Conservation (phyloP, 2,797 vertebrate species). For the Bovichtus diacanthus region DNA sequence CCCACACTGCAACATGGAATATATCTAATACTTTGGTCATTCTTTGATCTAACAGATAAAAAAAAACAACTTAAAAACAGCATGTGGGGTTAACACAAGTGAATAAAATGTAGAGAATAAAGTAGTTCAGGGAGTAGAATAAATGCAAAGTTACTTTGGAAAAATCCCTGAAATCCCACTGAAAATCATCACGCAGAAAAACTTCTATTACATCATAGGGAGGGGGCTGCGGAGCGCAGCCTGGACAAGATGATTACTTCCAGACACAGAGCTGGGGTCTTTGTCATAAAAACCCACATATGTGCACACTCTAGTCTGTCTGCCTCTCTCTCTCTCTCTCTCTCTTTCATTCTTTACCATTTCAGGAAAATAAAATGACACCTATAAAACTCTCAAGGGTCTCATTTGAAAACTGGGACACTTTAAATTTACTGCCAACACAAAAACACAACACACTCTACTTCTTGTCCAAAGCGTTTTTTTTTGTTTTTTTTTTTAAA, state of each 20-base stretch:
- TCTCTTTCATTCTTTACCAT: conserved; percentile 20
- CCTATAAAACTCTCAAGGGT: conserved; percentile 36
- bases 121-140: conserved; percentile 23
- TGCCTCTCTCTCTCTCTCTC: not conserved
- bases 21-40: not conserved
- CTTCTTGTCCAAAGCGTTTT: conserved; percentile 33
- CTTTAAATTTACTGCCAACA: conserved; percentile 32
- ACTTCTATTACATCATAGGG: conserved; percentile 85
- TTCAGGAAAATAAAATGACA: conserved; percentile 52
- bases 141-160: conserved; percentile 53
- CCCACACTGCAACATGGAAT: not conserved
- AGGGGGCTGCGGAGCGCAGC: conserved; percentile 75
- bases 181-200: conserved; percentile 63
- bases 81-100: not conserved
- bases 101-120: not conserved
- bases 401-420: conserved; percentile 33
- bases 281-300: conserved; percentile 68
- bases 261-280: conserved; percentile 81
- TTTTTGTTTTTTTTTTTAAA: not conserved
- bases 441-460: conserved; percentile 35
- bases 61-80: too few species aligned
- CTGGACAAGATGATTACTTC: conserved; percentile 85
- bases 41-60: not conserved
- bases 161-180: conserved; percentile 57
- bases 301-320: conserved; percentile 10